These are phyloP conservation scores for Halyomorpha halys DNA, from an alignment of 1,140 invertebrate genomes.

Conservation along the genomic window DNA sequence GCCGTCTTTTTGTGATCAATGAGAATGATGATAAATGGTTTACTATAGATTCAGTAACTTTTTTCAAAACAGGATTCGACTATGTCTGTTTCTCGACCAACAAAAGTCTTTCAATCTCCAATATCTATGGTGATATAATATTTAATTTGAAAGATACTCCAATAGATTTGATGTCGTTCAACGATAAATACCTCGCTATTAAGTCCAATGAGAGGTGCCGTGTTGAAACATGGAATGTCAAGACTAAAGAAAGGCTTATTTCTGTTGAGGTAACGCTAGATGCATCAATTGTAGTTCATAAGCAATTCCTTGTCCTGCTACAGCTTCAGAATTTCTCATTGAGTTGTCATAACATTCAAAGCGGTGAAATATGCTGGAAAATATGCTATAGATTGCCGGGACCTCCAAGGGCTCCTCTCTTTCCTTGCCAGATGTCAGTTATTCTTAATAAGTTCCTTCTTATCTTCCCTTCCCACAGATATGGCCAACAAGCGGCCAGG, in stretches of 20 bases:
- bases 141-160: neutral
- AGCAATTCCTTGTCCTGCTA: neutral
- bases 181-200: neutral
- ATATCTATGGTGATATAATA: neutral
- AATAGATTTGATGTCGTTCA: neutral
- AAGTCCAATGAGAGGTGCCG: neutral
- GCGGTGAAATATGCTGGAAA: neutral
- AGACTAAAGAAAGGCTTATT: neutral
- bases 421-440: neutral
- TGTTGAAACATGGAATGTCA: constrained; percentile 5
- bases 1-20: neutral
- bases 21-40: neutral
- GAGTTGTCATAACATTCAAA: neutral
- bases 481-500: neutral
- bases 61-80: constrained; percentile 1
- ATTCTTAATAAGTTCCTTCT: constrained; percentile 7
- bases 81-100: constrained; percentile 7
- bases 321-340: neutral
- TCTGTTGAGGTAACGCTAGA: neutral
- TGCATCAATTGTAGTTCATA: neutral
- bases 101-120: neutral
- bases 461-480: neutral
- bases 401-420: neutral
- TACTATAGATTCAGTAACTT: neutral
- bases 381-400: neutral